phyloP scores from a whole-genome alignment of 2,888 invertebrate species.

The Orchesellides sinensis region DNA sequence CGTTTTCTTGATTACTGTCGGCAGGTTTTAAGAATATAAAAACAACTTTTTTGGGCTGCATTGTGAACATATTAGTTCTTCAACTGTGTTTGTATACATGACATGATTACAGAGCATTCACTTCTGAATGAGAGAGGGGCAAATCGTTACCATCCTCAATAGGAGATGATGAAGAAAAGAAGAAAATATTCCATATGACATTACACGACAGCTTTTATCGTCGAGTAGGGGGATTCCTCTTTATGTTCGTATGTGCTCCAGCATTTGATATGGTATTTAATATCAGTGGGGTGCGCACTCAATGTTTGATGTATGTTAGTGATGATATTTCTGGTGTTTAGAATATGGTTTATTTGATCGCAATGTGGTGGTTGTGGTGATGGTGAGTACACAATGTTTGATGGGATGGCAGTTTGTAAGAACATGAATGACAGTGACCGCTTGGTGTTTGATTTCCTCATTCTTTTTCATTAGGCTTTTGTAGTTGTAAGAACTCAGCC shows the following conservation, averaged over 20 bases:
- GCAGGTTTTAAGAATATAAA: conserved; percentile 24
- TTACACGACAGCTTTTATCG: conserved; percentile 1
- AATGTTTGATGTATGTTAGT: conserved; percentile 50
- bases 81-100: not conserved
- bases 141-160: conserved; percentile 41
- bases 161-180: not conserved
- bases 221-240: conserved; percentile 23
- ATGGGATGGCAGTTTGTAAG: conserved; percentile 52
- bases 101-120: not conserved
- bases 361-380: conserved; percentile 17
- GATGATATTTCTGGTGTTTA: conserved; percentile 30
- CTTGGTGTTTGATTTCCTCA: conserved; percentile 64
- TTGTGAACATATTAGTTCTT: not conserved
- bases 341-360: conserved; percentile 11
- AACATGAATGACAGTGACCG: conserved; percentile 54
- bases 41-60: not conserved
- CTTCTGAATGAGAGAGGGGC: conserved; percentile 10
- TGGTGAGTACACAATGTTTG: conserved; percentile 34
- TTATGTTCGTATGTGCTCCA: conserved; percentile 53
- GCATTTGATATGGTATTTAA: conserved; percentile 60
- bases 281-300: conserved; percentile 28
- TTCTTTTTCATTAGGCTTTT: conserved; percentile 59
- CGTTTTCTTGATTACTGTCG: conserved; percentile 36
- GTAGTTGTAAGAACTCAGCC: not conserved
- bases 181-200: conserved; percentile 6